Conservation (phyloP, 2,113 vertebrate genomes). For the Phylloscopus trochiloides region DNA sequence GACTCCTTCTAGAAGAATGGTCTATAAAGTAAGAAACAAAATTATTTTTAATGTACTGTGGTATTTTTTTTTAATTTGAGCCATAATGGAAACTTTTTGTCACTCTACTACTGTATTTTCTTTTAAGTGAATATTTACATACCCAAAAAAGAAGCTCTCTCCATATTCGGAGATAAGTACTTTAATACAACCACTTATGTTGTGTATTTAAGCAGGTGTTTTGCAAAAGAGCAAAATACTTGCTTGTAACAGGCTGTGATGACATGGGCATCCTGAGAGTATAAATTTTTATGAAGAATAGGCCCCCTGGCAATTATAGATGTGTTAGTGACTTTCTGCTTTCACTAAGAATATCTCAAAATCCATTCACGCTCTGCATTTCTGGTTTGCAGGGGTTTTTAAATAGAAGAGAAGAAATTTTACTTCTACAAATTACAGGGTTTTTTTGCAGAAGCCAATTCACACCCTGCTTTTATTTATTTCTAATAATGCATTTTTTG, state of each 20-base stretch:
- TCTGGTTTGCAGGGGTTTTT: constrained; percentile 19
- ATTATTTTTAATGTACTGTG: constrained; percentile 50
- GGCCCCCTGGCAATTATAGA: constrained; percentile 54
- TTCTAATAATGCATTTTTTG: constrained; percentile 4
- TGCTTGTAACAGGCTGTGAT: constrained; percentile 31
- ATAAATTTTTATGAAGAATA: constrained; percentile 55
- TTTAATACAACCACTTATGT: constrained; percentile 64
- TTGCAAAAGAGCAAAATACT: constrained; percentile 59
- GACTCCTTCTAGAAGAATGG: constrained; percentile 26
- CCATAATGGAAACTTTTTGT: constrained; percentile 43
- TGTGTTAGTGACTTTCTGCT: constrained; percentile 53
- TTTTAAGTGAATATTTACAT: constrained; percentile 72
- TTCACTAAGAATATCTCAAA: constrained; percentile 16
- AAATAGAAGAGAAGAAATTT: neutral
- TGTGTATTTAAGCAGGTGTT: constrained; percentile 64
- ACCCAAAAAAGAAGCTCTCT: constrained; percentile 60
- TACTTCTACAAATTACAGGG: neutral
- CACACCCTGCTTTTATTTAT: neutral
- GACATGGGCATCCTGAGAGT: constrained; percentile 15
- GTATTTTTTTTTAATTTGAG: constrained; percentile 4
- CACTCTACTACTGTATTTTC: constrained; percentile 57
- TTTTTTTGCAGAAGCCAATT: constrained; percentile 16
- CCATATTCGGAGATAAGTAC: constrained; percentile 68
- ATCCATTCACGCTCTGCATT: neutral
- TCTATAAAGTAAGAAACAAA: constrained; percentile 46